Base-by-base conservation (phyloP, 1,140 invertebrate species). In the Drosophila sechellia region DNA sequence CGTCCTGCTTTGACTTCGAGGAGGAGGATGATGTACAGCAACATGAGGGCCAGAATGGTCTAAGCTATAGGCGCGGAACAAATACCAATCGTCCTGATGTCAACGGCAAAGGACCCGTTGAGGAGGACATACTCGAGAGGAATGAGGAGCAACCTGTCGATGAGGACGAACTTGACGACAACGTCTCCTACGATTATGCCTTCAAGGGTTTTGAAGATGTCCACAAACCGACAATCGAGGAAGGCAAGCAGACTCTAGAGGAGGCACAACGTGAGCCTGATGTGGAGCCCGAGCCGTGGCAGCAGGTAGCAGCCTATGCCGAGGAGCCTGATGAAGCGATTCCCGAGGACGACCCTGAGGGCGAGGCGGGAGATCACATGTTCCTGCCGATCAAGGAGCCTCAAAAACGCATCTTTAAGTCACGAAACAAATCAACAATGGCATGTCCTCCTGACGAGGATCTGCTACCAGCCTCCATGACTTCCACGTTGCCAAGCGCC, bases 371-470 rank as follows among this genome's bases (percentile, higher is more conserved):
- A 5, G 71, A 60, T 31, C 55, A 79, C 6, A 17, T 56, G 2
- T 76, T 42, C 31, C 49, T 92, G 39, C 91, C 87, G 8, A 91
- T 80, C 5, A 92, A 92, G 54, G 91, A 92, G 42, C 75, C 86
- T 0, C 79, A 90, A 15, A 91, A 92, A 50, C 78, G 91, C 46
- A 89, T 92, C 13, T 91, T 92, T 48, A 93, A 92, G 72, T 92
- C 72, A 2, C 76, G 80, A 34, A 91, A 79, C 42, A 86, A 56
- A 37, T 85, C 81, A 0, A 60, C 52, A 13, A 46, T 53, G 64
- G 50, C 27, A 11, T 39, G n/a, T 0, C 11, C 22, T 4, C 42
- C 56, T n/a, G 50, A 64, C 8, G 53, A 77, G 34, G 22, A 40
- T 15, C 15, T 12, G 42, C 25, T 31, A 27, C 13, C 46, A 3